A percentile compares a stretch with the other conserved stretches of the same genome.
Evolutionary conservation across 2,113 vertebrate species (phyloP).

Genomic region (Paraplagusia blochii): DNA sequence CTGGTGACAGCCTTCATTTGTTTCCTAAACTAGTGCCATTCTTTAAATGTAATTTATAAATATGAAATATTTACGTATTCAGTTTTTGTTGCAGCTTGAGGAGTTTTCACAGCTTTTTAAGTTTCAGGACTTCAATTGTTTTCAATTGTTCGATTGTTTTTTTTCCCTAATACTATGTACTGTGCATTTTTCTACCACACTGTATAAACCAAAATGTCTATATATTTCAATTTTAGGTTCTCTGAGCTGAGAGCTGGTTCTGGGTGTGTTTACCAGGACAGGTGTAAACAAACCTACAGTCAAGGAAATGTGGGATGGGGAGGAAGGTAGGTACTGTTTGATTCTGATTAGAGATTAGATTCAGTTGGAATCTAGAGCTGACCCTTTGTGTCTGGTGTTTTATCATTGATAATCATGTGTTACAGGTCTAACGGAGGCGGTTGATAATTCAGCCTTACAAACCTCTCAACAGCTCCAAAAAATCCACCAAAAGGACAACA

Average conservation of each 20-base stretch:
- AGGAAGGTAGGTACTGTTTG: slow-evolving; percentile 83
- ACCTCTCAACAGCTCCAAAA: slow-evolving; percentile 77
- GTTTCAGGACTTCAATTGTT: no score
- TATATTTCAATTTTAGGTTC: slow-evolving; percentile 39
- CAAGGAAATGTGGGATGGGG: slow-evolving; percentile 87
- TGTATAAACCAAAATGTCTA: slow-evolving; percentile 20
- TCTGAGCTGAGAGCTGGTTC: slow-evolving; percentile 70
- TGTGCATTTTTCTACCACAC: background rate
- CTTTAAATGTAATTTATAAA: no score
- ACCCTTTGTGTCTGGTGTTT: background rate
- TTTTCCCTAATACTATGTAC: no score
- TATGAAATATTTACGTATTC: no score
- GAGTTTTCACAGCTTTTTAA: no score
- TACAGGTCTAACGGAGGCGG: slow-evolving; percentile 73
- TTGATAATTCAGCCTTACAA: slow-evolving; percentile 69
- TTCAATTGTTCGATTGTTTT: no score
- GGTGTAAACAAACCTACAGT: slow-evolving; percentile 63
- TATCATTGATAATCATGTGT: background rate
- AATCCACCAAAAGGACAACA: slow-evolving; percentile 59
- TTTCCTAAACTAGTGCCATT: no score
- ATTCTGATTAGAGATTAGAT: no score
- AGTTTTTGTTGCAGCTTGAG: no score
- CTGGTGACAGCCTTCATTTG: no score
- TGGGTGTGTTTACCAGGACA: slow-evolving; percentile 74
- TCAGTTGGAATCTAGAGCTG: background rate